Percentiles rank a stretch among this genome's conserved stretches.
Evolutionary conservation across 2,797 vertebrate genomes (phyloP).

Genomic region (Rhabdophis nuchalis): DNA sequence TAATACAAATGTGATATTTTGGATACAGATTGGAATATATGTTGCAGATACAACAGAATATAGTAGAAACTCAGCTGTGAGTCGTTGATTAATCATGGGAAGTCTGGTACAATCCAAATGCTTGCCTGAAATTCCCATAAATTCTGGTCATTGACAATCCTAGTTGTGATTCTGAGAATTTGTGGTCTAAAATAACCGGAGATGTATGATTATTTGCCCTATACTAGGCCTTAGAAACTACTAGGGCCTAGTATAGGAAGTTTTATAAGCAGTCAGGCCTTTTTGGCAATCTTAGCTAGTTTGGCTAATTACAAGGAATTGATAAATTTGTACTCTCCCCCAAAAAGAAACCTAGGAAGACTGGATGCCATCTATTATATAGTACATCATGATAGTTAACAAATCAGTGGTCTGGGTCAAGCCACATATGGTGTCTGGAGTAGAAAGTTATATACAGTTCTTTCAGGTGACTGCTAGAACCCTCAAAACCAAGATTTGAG

Average conservation of each 20-base stretch:
- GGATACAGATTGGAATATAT: neutral
- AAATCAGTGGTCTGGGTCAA: neutral
- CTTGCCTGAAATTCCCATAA: neutral
- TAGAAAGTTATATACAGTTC: neutral
- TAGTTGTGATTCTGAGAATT: neutral
- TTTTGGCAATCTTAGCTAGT: neutral
- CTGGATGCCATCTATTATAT: neutral
- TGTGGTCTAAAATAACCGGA: neutral
- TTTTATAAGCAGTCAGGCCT: neutral
- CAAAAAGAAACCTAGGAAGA: neutral
- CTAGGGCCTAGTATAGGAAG: too few species aligned
- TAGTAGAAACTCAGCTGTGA: neutral
- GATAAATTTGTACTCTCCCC: neutral
- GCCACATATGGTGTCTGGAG: neutral
- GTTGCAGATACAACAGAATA: neutral
- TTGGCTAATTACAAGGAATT: neutral
- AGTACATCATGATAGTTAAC: neutral
- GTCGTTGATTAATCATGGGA: neutral
- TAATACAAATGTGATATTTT: neutral
- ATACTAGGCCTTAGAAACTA: neutral
- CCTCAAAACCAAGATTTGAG: neutral
- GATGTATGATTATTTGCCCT: neutral
- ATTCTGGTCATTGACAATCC: neutral
- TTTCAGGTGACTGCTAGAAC: neutral
- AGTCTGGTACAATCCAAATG: neutral